A percentile compares a stretch with the other conserved stretches of the same genome.
phyloP scores from a whole-genome alignment of 37 sponge, comb jelly and placozoan genomes.

The Theonella swinhoei region DNA sequence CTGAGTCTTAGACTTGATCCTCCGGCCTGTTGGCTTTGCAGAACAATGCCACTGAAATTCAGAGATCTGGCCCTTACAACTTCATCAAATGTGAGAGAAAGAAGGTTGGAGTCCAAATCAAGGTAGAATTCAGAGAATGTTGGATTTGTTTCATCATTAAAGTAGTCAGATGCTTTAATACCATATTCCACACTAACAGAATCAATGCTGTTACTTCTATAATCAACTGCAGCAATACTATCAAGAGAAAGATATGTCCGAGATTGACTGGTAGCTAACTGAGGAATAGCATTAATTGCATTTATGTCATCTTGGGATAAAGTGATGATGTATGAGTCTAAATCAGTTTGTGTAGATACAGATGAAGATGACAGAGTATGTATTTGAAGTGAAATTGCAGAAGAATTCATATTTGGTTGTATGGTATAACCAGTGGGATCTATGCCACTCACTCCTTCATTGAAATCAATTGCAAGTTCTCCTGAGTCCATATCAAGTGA shows the following conservation, averaged over 20 bases:
- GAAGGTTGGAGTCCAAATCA: slow-evolving; percentile 62
- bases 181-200: slow-evolving; percentile 45
- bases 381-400: slow-evolving; percentile 35
- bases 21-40: slow-evolving; percentile 34
- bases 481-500: slow-evolving; percentile 54
- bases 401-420: slow-evolving; percentile 78
- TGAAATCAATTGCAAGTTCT: slow-evolving; percentile 47
- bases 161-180: slow-evolving; percentile 50
- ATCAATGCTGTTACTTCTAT: slow-evolving; percentile 42
- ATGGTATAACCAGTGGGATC: slow-evolving; percentile 49
- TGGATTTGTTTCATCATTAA: slow-evolving; percentile 58
- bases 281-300: slow-evolving; percentile 75
- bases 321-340: slow-evolving; percentile 25
- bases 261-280: slow-evolving; percentile 46
- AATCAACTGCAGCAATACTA: slow-evolving; percentile 62
- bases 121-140: slow-evolving; percentile 46
- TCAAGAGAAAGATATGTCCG: slow-evolving; percentile 58
- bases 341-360: neutral
- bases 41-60: slow-evolving; percentile 51
- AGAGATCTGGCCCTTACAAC: slow-evolving; percentile 72
- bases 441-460: slow-evolving; percentile 63
- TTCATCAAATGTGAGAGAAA: slow-evolving; percentile 88
- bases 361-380: slow-evolving; percentile 35
- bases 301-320: slow-evolving; percentile 64
- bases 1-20: slow-evolving; percentile 26